Base-by-base conservation (phyloP, 2,113 vertebrate species). In the Sclerurus mexicanus region DNA sequence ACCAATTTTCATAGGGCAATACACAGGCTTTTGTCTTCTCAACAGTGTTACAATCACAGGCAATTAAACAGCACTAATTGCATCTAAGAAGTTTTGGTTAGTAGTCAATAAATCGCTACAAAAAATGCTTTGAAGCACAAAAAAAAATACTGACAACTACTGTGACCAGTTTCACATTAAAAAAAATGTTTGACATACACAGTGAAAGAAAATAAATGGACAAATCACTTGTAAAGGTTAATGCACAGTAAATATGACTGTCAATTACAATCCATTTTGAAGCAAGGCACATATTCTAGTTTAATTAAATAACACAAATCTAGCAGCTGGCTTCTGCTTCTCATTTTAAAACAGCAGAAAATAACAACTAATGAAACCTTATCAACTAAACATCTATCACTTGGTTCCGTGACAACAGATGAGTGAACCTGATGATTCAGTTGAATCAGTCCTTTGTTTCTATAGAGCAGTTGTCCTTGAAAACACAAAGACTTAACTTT, bases 91-190 rank as follows among this genome's bases (percentile, higher is more conserved):
- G 4, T 35, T 85, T 66, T 35, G 27, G 5, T 30, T 60, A 88
- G 68, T 47, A 60, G 7, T 82, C 14, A 68, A 16, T 25, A 86
- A 73, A 68, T 49, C 0, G 0, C 37, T 20, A 53, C 7, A 7
- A 13, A 88, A 76, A 52, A 74, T 5, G 12, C 14, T 46, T 73
- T 46, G 56, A 59, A 80, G 64, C 44, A 69, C 47, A 69, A 83
- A 71, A 27, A 27, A 33, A 62, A 84, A 60, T 40, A 74, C 44
- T 94, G 89, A 83, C 55, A 89, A 49, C 91, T 96, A 75, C 75
- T 93, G 82, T 62, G 30, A 76, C n/a, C 8, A 52, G 20, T 69
- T 92, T 68, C 49, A 37, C 13, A 35, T 14, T 17, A 47, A 44
- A 85, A 85, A 63, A 53, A 68, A 39, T 13, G 13, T 52, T 81